These are phyloP conservation scores for Pogonophryne albipinna DNA, from an alignment of 2,797 vertebrate genomes.

Conservation along the genomic window DNA sequence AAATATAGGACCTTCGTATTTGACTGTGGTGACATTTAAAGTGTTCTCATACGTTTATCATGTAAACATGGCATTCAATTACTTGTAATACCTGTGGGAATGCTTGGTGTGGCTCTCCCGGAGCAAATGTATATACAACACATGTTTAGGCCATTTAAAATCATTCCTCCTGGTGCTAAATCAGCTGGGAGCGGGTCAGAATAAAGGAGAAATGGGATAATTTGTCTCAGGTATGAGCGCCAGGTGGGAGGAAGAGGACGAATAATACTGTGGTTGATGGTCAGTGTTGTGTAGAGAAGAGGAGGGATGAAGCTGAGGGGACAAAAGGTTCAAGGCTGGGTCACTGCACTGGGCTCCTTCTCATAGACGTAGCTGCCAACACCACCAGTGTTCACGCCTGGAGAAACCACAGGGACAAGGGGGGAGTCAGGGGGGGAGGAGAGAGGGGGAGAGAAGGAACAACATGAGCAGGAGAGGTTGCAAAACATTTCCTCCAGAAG, in stretches of 20 bases:
- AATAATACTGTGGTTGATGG: constrained; percentile 65
- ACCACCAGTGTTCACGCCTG: constrained; percentile 97
- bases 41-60: constrained; percentile 25
- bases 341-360: constrained; percentile 91
- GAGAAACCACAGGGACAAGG: constrained; percentile 67
- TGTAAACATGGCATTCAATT: constrained; percentile 33
- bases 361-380: constrained; percentile 99
- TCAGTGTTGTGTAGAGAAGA: constrained; percentile 61
- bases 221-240: constrained; percentile 47
- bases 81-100: constrained; percentile 10
- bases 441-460: constrained; percentile 36
- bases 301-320: constrained; percentile 65
- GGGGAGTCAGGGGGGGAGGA: constrained; percentile 18
- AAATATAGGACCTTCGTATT: constrained; percentile 22
- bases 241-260: constrained; percentile 28
- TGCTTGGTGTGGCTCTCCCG: constrained; percentile 28
- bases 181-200: constrained; percentile 31
- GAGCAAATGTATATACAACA: constrained; percentile 23
- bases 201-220: constrained; percentile 27
- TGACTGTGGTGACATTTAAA: constrained; percentile 21
- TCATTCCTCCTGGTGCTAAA: constrained; percentile 38
- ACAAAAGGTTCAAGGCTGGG: constrained; percentile 87
- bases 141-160: constrained; percentile 24
- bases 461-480: constrained; percentile 45
- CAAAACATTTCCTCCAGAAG: constrained; percentile 23